Base-by-base conservation (phyloP, 1,140 invertebrate genomes). In the Drosophila littoralis region DNA sequence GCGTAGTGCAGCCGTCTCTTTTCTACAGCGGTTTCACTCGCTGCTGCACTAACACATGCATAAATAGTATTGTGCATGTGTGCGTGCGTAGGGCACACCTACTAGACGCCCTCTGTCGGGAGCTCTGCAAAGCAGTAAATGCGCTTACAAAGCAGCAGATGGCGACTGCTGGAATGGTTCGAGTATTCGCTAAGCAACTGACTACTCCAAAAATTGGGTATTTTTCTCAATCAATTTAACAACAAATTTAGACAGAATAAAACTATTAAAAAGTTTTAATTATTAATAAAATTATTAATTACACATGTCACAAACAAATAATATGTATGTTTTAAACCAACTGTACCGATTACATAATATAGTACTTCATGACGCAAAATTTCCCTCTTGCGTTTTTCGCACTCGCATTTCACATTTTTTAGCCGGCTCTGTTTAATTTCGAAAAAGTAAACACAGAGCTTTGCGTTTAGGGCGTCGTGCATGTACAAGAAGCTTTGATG, bases 361-460 rank as follows among this genome's bases (percentile, higher is more conserved):
- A 2, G 17, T 10, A 15, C 12, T 3, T 0, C 9, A 48, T 40
- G 48, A 10, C 12, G 13, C 2, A 43, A 33, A 69, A 69, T 71
- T 82, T 43, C 66, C 68, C 67, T 15, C 22, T 65, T 6, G 1
- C 3, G 33, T 59, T 10, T 4, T 66, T 75, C 65, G 70, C 54
- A 51, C 46, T n/a, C 65, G 70, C 54, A 51, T 38, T 12, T 51
- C 28, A 10, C 7, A 28, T 32, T 35, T 9, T 42, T 46, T 10
- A 28, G 43, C 32, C 46, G 55, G 32, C 40, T 61, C 17, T 42
- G 33, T 12, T 15, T 13, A 54, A 63, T 70, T 74, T 85, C 81
- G 77, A 84, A 85, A 84, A 79, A 70, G 61, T 43, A 71, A 85
- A 81, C 55, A 38, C 75, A 76, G 57, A 79, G 79, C 79, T 82